Base-by-base conservation (phyloP, 2,888 invertebrate genomes). In the Schrankia costaestrigalis region DNA sequence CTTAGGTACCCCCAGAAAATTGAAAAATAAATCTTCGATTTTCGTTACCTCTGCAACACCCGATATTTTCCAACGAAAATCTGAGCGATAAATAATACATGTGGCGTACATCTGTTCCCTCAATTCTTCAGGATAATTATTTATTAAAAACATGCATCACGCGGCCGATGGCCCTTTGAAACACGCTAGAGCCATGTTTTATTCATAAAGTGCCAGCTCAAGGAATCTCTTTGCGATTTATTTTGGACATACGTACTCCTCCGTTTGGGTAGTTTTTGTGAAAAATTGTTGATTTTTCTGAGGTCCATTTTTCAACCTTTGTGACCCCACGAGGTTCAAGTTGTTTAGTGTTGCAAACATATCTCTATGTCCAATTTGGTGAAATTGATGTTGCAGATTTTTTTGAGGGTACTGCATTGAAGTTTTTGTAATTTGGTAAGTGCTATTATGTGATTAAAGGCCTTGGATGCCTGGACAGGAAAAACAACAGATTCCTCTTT, bases 71-170 rank as follows among this genome's bases (percentile, higher is more conserved):
- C 17, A 8, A 1, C 11, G 13, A 15, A 13, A 31, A 29, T 15
- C 6, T 11, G 3, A 14, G 14, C 13, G 11, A 44, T 49, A 32
- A 35, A 44, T 38, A 15, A 44, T 34, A 41, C 35, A 49, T 44
- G 26, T 31, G 6, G 2, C 7, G 10, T 28, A 18, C 40, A 36
- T 26, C 21, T 45, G 24, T 30, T 25, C 14, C 13, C 9, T 18
- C 18, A 37, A 31, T 41, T 19, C 31, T 28, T 46, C 14, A 18
- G 15, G 31, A 36, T 52, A 44, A 46, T 59, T 61, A 54, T 49
- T 48, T 54, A 60, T 56, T 52, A 55, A 61, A 42, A 40, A 37
- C 46, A 39, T 49, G 44, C 47, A 49, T 37, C 41, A 17, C 25
- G 38, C 13, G 24, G 22, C 26, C 41, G 41, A 49, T 56, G 42